phyloP scores from a whole-genome alignment of 2,113 vertebrate genomes.

The Amphilophus citrinellus region DNA sequence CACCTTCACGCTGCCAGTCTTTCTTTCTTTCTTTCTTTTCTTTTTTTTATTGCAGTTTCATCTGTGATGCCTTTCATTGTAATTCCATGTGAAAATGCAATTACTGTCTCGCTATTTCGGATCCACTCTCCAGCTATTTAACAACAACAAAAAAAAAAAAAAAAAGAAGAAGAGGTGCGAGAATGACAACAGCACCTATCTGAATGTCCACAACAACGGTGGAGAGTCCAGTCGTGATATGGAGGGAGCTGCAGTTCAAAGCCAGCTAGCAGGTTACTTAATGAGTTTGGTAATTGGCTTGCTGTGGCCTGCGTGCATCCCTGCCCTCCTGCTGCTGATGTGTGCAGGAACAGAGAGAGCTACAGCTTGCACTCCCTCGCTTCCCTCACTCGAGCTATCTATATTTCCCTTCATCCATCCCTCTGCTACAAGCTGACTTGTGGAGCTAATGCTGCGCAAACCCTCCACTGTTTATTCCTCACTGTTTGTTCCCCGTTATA shows the following conservation, averaged over 20 bases:
- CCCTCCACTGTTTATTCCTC: constrained; percentile 35
- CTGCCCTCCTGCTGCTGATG: constrained; percentile 71
- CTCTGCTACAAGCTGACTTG: constrained; percentile 22
- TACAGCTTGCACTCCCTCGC: constrained; percentile 24
- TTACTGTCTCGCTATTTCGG: constrained; percentile 37
- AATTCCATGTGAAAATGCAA: constrained; percentile 46
- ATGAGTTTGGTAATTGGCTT: constrained; percentile 84
- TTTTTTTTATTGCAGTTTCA: not conserved
- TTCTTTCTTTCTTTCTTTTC: not conserved
- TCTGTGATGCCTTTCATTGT: not conserved
- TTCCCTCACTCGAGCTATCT: constrained; percentile 35
- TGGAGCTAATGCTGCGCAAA: constrained; percentile 44
- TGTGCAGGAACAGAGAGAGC: constrained; percentile 64
- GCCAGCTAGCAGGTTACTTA: constrained; percentile 76
- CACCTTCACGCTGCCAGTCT: not conserved
- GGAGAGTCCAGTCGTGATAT: constrained; percentile 65
- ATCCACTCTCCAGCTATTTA: constrained; percentile 34
- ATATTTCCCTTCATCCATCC: constrained; percentile 38
- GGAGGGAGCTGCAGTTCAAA: constrained; percentile 70
- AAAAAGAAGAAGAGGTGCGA: constrained; percentile 10
- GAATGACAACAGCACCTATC: constrained; percentile 25
- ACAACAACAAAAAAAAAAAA: not conserved
- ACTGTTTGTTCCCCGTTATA: constrained; percentile 14
- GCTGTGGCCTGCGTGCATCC: constrained; percentile 65
- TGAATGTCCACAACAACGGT: constrained; percentile 31